Base-by-base conservation (phyloP, 2,888 invertebrate genomes). In the Athalia rosae region DNA sequence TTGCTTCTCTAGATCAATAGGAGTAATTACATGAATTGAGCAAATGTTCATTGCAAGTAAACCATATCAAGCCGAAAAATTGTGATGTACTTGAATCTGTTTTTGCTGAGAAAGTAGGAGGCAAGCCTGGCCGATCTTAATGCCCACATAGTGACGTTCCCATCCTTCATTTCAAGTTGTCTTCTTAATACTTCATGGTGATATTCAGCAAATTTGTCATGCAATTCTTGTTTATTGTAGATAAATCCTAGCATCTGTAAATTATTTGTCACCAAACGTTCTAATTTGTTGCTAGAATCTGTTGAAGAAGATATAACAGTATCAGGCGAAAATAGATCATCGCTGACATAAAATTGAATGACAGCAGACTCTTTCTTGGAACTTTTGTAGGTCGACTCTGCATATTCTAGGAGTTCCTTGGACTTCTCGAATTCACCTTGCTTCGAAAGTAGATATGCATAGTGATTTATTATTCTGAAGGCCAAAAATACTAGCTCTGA, bases 191-290 rank as follows among this genome's bases (percentile, higher is more conserved):
- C 92, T 71, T 91, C 91, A 81, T 93, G 93, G 82, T 92, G 92
- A 81, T 92, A 92, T 13, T 91, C 83, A 5, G 92, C 91, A 81
- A 92, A 93, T 80, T 91, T 91, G 47, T 92, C 90, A 6, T 91
- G 91, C 79, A 91, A 82, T 76, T 92, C 92, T 66, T 92, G 84
- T 85, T 92, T 92, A 77, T 92, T 92, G 82, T 93, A 93, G 63
- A 93, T 86, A 89, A 92, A 93, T 4, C 92, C 92, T 83, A 93
- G 90, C 92, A 93, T 93, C 83, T 93, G 93, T 76, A 93, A 89
- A 83, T 93, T 93, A 83, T 93, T 93, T 0, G 93, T 92, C 53
- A 92, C 91, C 3, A 93, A 88, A 83, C 92, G 92, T 81, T 93
- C 92, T 28, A 93, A 90, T 86, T 92, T 92, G 71, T 90, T 90